Percentiles rank a stretch among this genome's conserved stretches.
Conservation (phyloP, 2,888 invertebrate species). For the Encarsia formosa region DNA sequence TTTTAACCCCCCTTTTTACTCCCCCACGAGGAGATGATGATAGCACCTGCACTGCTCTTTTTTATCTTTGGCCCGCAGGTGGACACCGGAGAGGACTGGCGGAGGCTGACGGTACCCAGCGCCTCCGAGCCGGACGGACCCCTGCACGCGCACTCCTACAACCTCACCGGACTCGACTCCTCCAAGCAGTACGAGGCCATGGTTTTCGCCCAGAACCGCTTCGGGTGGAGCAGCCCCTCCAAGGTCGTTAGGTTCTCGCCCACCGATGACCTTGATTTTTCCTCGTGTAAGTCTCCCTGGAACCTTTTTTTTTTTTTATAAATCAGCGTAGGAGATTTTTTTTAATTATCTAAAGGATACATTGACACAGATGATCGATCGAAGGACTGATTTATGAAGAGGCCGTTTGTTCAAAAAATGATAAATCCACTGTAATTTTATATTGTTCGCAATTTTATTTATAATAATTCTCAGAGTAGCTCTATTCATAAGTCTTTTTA, state of each 20-base stretch:
- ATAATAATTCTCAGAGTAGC: too few relatives aligned
- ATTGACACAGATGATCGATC: too few relatives aligned
- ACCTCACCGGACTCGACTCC: constrained; percentile 68
- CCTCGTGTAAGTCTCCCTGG: background rate
- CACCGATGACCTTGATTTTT: background rate
- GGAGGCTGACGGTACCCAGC: constrained; percentile 64
- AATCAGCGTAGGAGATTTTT: too few relatives aligned
- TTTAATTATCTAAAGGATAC: too few relatives aligned
- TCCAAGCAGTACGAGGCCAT: constrained; percentile 74
- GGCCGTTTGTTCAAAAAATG: too few relatives aligned
- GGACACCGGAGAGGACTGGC: constrained; percentile 54
- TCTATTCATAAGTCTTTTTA: too few relatives aligned
- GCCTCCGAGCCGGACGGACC: constrained; percentile 56
- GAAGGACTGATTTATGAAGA: too few relatives aligned
- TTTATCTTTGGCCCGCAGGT: constrained; percentile 21
- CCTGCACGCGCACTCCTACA: constrained; percentile 72
- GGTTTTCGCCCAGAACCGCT: constrained; percentile 75
- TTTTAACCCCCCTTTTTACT: too few relatives aligned
- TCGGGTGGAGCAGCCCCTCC: constrained; percentile 81
- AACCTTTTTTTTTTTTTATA: background rate
- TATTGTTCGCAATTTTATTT: too few relatives aligned
- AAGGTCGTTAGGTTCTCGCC: constrained; percentile 73
- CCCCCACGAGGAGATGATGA: too few relatives aligned
- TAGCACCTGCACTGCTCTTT: too few relatives aligned
- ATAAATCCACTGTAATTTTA: too few relatives aligned